These are phyloP conservation scores for Mesocricetus auratus DNA, from an alignment of 2,113 vertebrate genomes.

Conservation along the genomic window DNA sequence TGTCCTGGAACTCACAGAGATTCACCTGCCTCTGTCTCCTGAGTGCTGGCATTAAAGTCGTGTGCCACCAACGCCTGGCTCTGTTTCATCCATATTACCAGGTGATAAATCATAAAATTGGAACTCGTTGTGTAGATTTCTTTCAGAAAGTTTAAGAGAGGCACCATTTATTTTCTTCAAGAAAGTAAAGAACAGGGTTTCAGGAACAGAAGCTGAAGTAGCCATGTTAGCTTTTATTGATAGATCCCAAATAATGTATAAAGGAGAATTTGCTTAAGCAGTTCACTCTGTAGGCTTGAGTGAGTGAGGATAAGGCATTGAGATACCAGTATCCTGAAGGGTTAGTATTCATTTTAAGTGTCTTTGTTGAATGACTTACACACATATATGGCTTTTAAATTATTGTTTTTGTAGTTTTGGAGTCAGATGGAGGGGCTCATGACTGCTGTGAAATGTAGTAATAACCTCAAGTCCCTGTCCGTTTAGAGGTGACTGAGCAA, in stretches of 20 bases:
- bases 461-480: not conserved
- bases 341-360: not conserved
- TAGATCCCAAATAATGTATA: not conserved
- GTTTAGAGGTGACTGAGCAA: not conserved
- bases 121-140: constrained; percentile 12
- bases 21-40: no score
- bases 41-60: no score
- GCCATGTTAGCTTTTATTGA: not conserved
- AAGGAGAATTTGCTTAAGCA: not conserved
- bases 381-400: not conserved
- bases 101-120: not conserved
- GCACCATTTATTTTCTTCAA: not conserved
- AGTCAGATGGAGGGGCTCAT: no score
- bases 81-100: not conserved
- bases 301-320: not conserved
- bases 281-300: not conserved
- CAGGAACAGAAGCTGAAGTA: not conserved
- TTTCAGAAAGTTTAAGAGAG: not conserved
- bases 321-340: not conserved
- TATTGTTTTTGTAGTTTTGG: not conserved
- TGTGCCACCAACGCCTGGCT: no score
- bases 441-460: not conserved
- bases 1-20: no score
- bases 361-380: not conserved
- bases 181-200: not conserved